Base-by-base conservation (phyloP, 2,888 invertebrate species). In the Platypus cylindrus region DNA sequence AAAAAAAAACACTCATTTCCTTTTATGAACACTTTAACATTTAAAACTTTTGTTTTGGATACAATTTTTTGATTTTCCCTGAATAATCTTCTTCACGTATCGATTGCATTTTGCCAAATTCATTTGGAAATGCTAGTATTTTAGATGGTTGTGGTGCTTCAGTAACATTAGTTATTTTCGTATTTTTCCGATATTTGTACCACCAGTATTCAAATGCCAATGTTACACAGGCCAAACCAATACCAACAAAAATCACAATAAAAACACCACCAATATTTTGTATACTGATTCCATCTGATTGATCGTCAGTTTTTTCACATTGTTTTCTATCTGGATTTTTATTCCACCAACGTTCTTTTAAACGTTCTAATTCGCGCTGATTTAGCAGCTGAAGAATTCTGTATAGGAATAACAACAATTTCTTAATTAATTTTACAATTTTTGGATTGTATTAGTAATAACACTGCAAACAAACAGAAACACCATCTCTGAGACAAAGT, bases 251-350 rank as follows among this genome's bases (percentile, higher is more conserved):
- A 44, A 97, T 94, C 0, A 97, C 93, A 34, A 97, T 90, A 58
- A 97, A 97, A 0, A 97, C 95, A 1, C 95, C 95, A 29, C 93
- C 95, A 47, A 97, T 97, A 59, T 97, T 97, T 55, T 91, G 82
- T 40, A 97, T 94, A 40, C 91, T 93, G 54, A 97, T 97, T 30
- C 97, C 97, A 55, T 94, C 95, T 3, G 86, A 86, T 55, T 94
- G 90, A 55, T 91, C 86, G 53, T 90, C 87, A 34, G 85, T 80
- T 47, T 84, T 81, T 48, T 86, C 84, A 51, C 90, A 90, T 24
- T 49, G 38, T 41, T 73, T 71, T 49, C 74, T 73, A 5, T 75
- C 72, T 0, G 79, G 80, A 52, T 91, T 91, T 43, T 80, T 78
- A 49, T 77, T 83, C 97, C 97, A 98, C 97, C 97, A 98, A 49